Evolutionary conservation across 2,888 invertebrate genomes (phyloP).

Genomic region (Byasa hedistus): DNA sequence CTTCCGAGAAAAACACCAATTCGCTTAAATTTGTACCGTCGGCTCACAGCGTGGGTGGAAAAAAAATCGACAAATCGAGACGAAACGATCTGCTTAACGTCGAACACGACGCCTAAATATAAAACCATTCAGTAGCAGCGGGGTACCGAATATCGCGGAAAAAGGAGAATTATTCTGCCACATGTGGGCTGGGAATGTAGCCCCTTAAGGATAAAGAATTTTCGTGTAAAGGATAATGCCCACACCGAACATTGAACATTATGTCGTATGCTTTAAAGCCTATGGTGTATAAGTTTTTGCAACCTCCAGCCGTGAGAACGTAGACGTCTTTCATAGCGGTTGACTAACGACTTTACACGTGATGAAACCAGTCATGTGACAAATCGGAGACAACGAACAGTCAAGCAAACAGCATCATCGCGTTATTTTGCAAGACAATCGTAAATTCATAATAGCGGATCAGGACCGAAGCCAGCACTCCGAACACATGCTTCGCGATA

Average conservation of each 20-base stretch:
- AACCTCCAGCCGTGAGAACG: slow-evolving; percentile 23
- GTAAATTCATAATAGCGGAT: slow-evolving; percentile 17
- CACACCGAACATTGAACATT: neutral
- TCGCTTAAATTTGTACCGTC: neutral
- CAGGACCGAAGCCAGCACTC: slow-evolving; percentile 2
- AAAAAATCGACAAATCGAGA: slow-evolving; percentile 35
- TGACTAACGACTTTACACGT: slow-evolving; percentile 50
- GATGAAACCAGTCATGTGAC: slow-evolving; percentile 55
- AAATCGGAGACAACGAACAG: slow-evolving; percentile 39
- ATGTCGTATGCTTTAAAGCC: slow-evolving; percentile 1
- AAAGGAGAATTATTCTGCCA: slow-evolving; percentile 58
- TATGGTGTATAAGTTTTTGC: slow-evolving; percentile 10
- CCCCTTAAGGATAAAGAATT: neutral
- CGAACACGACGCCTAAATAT: slow-evolving; percentile 48
- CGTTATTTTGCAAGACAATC: slow-evolving; percentile 27
- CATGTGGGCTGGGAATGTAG: slow-evolving; percentile 12
- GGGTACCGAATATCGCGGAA: slow-evolving; percentile 56
- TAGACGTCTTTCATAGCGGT: slow-evolving; percentile 39
- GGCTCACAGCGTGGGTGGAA: slow-evolving; percentile 21
- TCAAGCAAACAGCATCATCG: slow-evolving; percentile 24
- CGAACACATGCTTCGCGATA: slow-evolving; percentile 24
- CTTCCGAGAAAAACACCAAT: slow-evolving; percentile 12
- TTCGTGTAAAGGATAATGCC: slow-evolving; percentile 1
- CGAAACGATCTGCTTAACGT: slow-evolving; percentile 51
- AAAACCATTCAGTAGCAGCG: slow-evolving; percentile 50